These are phyloP conservation scores for Quadriops clusia DNA, from an alignment of 2,888 invertebrate genomes.

Conservation along the genomic window DNA sequence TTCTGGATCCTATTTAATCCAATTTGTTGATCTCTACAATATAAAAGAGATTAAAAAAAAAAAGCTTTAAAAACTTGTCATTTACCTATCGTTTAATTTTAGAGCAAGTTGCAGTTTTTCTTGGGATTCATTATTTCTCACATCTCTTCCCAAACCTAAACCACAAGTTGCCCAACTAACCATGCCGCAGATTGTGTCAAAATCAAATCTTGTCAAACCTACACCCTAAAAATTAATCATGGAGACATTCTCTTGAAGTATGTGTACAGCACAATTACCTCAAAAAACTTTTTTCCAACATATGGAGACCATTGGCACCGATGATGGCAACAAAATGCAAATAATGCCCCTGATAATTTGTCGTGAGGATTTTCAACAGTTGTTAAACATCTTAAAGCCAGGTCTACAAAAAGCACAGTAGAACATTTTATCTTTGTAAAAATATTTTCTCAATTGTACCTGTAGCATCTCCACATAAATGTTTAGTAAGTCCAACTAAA, in stretches of 20 bases:
- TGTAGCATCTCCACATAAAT: conserved; percentile 81
- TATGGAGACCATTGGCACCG: conserved; percentile 62
- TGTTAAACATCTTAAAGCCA: conserved; percentile 57
- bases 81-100: not conserved
- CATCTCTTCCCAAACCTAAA: conserved; percentile 47
- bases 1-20: conserved; percentile 38
- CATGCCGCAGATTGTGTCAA: conserved; percentile 65
- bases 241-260: too few species aligned
- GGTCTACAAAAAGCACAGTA: conserved; percentile 49
- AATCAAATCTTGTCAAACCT: conserved; percentile 49
- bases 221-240: conserved; percentile 34
- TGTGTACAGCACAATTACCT: conserved; percentile 30
- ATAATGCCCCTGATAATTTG: conserved; percentile 46
- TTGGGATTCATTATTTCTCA: too few species aligned
- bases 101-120: conserved; percentile 6
- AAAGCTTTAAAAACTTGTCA: too few species aligned
- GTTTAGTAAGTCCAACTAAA: conserved; percentile 73
- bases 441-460: conserved; percentile 37
- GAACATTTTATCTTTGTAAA: conserved; percentile 2
- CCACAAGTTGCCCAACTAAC: conserved; percentile 89
- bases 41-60: conserved; percentile 2
- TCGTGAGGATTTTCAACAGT: conserved; percentile 31
- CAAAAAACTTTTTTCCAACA: conserved; percentile 53
- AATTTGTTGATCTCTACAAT: conserved; percentile 26
- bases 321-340: conserved; percentile 89